Conservation (phyloP, 2,797 vertebrate genomes). For the Pygocentrus nattereri region DNA sequence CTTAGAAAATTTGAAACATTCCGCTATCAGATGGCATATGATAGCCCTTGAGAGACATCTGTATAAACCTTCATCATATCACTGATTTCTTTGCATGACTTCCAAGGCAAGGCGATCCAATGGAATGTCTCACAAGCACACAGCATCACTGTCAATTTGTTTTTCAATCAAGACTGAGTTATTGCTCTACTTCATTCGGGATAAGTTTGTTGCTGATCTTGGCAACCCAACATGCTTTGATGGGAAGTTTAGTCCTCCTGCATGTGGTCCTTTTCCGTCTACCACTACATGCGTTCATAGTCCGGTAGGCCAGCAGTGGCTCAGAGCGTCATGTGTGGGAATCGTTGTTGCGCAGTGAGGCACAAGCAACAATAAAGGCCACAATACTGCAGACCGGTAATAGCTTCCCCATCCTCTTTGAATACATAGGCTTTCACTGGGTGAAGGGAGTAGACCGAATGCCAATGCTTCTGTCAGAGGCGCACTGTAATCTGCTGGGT, state of each 20-base stretch:
- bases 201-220: neutral
- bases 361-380: conserved; percentile 4
- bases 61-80: neutral
- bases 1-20: neutral
- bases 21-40: neutral
- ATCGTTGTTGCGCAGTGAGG: neutral
- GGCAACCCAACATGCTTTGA: neutral
- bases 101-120: neutral
- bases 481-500: conserved; percentile 20
- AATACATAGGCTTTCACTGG: conserved; percentile 13
- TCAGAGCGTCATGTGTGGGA: neutral
- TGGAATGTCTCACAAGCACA: neutral
- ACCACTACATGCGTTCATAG: too few relatives aligned
- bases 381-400: neutral
- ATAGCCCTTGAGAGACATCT: neutral
- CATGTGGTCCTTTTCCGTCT: neutral
- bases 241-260: neutral
- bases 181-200: neutral
- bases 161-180: neutral
- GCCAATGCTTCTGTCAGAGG: conserved; percentile 12
- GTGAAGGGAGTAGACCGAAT: conserved; percentile 20
- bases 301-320: neutral
- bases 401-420: conserved; percentile 11
- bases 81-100: neutral
- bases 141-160: conserved; percentile 2